phyloP scores from a whole-genome alignment of 2,113 vertebrate species.

The Trichomycterus rosablanca region DNA sequence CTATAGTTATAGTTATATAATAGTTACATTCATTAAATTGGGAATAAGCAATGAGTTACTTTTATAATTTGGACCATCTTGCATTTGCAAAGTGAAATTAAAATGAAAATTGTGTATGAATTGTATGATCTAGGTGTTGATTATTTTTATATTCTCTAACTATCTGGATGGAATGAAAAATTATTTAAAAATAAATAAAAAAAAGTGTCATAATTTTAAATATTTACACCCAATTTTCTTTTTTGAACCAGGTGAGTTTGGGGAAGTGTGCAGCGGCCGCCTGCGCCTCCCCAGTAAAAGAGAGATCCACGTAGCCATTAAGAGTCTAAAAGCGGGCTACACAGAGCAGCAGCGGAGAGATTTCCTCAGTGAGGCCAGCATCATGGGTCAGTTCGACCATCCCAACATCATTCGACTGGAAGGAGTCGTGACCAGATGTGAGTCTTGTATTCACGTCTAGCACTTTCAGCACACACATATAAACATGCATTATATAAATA shows the following conservation, averaged over 20 bases:
- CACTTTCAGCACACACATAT: background rate
- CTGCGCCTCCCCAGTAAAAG: conserved; percentile 68
- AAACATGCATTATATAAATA: background rate
- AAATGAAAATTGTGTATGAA: too few relatives aligned
- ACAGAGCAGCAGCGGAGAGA: conserved; percentile 69
- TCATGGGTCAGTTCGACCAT: conserved; percentile 74
- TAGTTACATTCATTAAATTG: too few relatives aligned
- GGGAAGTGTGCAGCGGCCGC: conserved; percentile 70
- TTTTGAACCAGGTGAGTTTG: conserved; percentile 74
- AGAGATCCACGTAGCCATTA: conserved; percentile 72
- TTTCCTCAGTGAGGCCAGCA: conserved; percentile 70
- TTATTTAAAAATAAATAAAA: too few relatives aligned
- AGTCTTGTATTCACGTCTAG: conserved; percentile 36
- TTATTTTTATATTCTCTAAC: too few relatives aligned
- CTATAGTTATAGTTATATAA: too few relatives aligned
- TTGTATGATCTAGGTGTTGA: too few relatives aligned
- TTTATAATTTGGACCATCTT: too few relatives aligned
- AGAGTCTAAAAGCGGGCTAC: conserved; percentile 71
- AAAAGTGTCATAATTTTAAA: too few relatives aligned
- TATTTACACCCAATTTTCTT: too few relatives aligned
- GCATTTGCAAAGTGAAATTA: too few relatives aligned
- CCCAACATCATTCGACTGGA: conserved; percentile 72
- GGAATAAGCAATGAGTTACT: too few relatives aligned
- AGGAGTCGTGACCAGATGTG: conserved; percentile 71
- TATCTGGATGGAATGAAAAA: too few relatives aligned